Percentiles rank a stretch among this genome's conserved stretches.
phyloP scores from a whole-genome alignment of 2,113 vertebrate genomes.

The Phocoena phocoena region DNA sequence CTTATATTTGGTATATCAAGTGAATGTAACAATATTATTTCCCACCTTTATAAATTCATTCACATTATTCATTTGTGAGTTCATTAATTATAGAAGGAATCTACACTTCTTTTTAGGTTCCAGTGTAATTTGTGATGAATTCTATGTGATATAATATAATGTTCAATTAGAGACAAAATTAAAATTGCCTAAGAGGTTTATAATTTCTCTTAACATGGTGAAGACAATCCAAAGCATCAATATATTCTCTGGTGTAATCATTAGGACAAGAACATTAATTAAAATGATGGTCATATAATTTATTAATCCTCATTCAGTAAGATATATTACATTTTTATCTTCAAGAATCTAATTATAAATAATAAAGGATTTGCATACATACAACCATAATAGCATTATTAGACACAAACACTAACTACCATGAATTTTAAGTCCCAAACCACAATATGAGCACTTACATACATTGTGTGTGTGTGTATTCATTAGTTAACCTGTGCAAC shows the following conservation, averaged over 20 bases:
- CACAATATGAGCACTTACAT: not conserved
- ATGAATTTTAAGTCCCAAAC: not conserved
- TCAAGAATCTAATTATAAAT: conserved; percentile 5
- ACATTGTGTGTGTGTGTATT: not conserved
- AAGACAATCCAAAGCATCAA: not conserved
- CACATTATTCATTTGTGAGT: not conserved
- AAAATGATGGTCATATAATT: not conserved
- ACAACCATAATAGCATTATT: not conserved
- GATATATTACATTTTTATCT: not conserved
- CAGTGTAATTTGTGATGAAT: not conserved
- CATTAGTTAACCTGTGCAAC: not conserved
- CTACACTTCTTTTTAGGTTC: not conserved
- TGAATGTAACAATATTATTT: not conserved
- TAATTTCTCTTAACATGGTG: not conserved
- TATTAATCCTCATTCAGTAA: not conserved
- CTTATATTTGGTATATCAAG: not conserved
- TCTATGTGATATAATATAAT: not conserved
- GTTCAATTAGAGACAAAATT: conserved; percentile 49
- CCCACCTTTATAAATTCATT: not conserved
- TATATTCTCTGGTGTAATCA: not conserved
- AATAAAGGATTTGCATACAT: not conserved
- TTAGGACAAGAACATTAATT: not conserved
- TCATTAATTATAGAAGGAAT: not conserved
- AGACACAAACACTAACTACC: not conserved
- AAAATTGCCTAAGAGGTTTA: conserved; percentile 27